These are phyloP conservation scores for Thunnus thynnus DNA, from an alignment of 2,113 vertebrate species.

Conservation along the genomic window DNA sequence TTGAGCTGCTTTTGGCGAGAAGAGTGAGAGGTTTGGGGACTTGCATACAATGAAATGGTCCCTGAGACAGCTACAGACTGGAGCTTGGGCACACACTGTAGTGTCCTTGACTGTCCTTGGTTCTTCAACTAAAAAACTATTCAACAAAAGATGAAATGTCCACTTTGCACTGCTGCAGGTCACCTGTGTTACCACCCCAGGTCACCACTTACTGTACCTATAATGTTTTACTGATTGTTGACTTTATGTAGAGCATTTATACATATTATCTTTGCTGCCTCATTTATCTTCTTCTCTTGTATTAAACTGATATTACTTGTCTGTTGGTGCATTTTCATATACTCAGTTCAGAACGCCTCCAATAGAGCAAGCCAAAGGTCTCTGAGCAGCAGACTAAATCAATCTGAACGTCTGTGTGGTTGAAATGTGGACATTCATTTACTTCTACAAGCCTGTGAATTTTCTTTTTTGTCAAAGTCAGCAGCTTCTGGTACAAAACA, in stretches of 20 bases:
- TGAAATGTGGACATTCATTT: not conserved
- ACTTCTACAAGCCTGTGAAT: not conserved
- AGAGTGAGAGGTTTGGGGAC: not conserved
- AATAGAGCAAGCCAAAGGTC: not conserved
- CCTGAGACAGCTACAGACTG: not conserved
- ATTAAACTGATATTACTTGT: not conserved
- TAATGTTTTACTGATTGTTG: not conserved
- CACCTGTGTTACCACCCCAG: too few relatives aligned
- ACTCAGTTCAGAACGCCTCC: not conserved
- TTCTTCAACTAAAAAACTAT: not conserved
- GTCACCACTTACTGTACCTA: not conserved
- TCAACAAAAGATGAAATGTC: constrained; percentile 6
- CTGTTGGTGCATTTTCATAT: not conserved
- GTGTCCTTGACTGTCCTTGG: not conserved
- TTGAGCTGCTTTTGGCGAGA: not conserved
- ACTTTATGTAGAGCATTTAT: not conserved
- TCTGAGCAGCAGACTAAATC: not conserved
- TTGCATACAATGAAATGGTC: not conserved
- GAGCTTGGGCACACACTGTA: not conserved
- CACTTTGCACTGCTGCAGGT: not conserved
- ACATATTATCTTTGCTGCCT: not conserved
- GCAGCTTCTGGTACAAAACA: not conserved
- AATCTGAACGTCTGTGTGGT: not conserved
- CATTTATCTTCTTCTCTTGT: not conserved
- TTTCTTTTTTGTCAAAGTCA: not conserved